Evolutionary conservation across 2,888 invertebrate species (phyloP), one percentile per base, ranked within the genome.

Genomic region (Latrodectus hesperus): DNA sequence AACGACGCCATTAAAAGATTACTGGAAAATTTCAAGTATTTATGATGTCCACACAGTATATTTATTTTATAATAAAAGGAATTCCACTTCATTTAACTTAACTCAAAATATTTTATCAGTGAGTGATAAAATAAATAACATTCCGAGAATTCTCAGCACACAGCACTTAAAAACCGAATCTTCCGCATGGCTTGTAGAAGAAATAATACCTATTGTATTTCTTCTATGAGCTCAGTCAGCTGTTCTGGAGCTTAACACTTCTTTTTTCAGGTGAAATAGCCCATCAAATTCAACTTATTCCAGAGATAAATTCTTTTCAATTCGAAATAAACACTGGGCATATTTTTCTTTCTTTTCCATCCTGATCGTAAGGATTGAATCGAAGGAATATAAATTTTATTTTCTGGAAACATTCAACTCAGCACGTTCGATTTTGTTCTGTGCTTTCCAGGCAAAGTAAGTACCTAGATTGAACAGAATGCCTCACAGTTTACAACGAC

Each of bases 281-380:
- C 84, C 78, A 78, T 84, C 84, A 84, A 84, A 84, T 73, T 65
- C 71, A 72, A 77, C 84, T 77, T 84, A 84, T 78, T 78, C 74
- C 53, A 52, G 16, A 73, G 72, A 78, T 84, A 84, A 84, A 84
- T 84, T 84, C 84, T 77, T 71, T 84, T 84, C 84, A 73, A 78
- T 78, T 73, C 78, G 38, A 84, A 84, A 78, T 84, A 78, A 78
- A 84, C 77, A 84, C 72, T 53, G 14, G 26, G 78, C 73, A 38
- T 53, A 78, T 84, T 75, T 73, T 65, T 65, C 55, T 65, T 38
- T 6, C 70, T 55, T 14, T 60, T 38, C 74, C 72, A 17, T 81
- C 53, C 70, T 17, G 53, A 26, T 68, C 72, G 38, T 80, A 70
- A 60, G 71, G 64, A 60, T 12, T 60, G 52, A 74, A 74, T 74